These are phyloP conservation scores for Proterorhinus semilunaris DNA, from an alignment of 2,113 vertebrate genomes.

Conservation along the genomic window DNA sequence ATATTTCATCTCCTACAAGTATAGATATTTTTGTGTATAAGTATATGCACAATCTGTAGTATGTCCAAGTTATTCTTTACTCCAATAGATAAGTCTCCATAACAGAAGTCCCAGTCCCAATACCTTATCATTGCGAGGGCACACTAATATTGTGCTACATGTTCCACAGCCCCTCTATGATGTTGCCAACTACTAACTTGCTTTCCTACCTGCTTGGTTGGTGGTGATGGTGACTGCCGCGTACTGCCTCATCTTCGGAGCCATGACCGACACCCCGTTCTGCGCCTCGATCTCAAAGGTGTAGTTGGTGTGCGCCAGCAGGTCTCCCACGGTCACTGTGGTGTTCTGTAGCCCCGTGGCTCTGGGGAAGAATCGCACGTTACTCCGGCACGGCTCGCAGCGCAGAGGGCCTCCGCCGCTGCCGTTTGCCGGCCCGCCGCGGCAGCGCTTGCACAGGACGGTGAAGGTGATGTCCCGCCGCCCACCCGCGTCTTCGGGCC, in stretches of 20 bases:
- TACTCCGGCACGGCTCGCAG: conserved; percentile 88
- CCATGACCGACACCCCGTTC: conserved; percentile 89
- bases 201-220: conserved; percentile 91
- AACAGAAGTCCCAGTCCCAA: too few relatives aligned
- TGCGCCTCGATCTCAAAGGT: conserved; percentile 94
- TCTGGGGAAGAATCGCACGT: conserved; percentile 89
- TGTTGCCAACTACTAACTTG: not conserved
- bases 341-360: conserved; percentile 88
- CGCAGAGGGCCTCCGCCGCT: conserved; percentile 41
- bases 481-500: conserved; percentile 92
- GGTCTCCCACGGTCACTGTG: conserved; percentile 90
- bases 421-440: conserved; percentile 39
- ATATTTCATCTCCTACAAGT: too few relatives aligned
- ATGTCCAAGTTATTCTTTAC: too few relatives aligned
- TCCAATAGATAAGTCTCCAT: too few relatives aligned
- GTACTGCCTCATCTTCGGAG: conserved; percentile 81
- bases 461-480: conserved; percentile 91
- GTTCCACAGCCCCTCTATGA: too few relatives aligned
- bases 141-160: too few relatives aligned
- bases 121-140: too few relatives aligned
- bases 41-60: too few relatives aligned
- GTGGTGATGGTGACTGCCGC: conserved; percentile 96
- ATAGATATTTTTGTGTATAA: too few relatives aligned
- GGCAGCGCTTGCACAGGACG: conserved; percentile 92
- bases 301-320: conserved; percentile 97